Conservation (phyloP, 2,113 vertebrate genomes). For the Phyllostomus hastatus region DNA sequence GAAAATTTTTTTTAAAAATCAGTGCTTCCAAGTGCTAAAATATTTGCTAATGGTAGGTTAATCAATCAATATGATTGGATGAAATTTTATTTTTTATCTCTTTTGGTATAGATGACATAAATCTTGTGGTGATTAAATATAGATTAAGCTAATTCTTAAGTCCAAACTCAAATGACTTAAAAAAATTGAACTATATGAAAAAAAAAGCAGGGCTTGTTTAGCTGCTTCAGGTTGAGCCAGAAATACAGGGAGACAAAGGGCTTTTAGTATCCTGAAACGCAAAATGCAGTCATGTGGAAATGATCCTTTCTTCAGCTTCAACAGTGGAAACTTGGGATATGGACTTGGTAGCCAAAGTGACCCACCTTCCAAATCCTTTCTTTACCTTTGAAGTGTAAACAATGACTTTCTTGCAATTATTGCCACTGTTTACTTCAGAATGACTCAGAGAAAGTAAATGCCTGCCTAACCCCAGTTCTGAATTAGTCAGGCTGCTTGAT, state of each 20-base stretch:
- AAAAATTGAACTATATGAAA: not conserved
- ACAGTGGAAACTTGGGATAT: not conserved
- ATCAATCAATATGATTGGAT: not conserved
- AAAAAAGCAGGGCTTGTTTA: not conserved
- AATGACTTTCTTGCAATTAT: not conserved
- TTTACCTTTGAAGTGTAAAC: not conserved
- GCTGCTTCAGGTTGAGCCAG: not conserved
- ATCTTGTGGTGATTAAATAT: not conserved
- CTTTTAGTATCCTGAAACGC: not conserved
- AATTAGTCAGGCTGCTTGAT: not conserved
- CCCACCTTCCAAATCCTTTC: not conserved
- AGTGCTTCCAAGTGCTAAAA: not conserved
- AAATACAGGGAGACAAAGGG: not conserved
- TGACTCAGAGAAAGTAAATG: not conserved
- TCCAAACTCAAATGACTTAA: not conserved
- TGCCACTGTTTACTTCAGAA: not conserved
- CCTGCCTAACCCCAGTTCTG: not conserved
- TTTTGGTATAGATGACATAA: not conserved
- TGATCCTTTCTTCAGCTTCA: not conserved
- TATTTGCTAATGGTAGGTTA: not conserved
- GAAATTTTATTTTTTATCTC: not conserved
- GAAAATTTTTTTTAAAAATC: not conserved
- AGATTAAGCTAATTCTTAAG: not conserved
- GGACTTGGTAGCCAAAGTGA: not conserved
- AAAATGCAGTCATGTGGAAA: conserved; percentile 2